A percentile compares a stretch with the other conserved stretches of the same genome.
Evolutionary conservation across 2,797 vertebrate genomes (phyloP).

Genomic region (Sparidentex hasta): DNA sequence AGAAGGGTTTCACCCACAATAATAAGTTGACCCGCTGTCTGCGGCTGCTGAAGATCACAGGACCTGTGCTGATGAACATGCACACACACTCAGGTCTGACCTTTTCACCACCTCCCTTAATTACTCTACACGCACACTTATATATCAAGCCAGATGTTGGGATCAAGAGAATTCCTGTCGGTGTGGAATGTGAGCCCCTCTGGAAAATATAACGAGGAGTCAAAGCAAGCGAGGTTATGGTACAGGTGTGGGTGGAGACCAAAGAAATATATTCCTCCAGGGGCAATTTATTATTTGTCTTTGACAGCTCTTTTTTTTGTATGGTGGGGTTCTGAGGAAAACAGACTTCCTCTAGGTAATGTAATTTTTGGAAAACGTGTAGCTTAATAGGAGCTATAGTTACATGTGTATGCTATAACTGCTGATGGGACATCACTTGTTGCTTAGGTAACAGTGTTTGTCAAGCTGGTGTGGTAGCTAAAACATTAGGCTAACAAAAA

Average conservation of each 20-base stretch:
- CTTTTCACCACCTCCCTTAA: conserved; percentile 76
- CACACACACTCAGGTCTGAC: conserved; percentile 53
- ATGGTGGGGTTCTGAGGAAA: not conserved
- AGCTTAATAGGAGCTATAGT: not conserved
- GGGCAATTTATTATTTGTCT: conserved; percentile 39
- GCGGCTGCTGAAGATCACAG: conserved; percentile 61
- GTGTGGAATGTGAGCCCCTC: conserved; percentile 74
- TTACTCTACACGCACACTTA: conserved; percentile 48
- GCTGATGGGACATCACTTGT: conserved; percentile 27
- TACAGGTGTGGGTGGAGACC: conserved; percentile 70
- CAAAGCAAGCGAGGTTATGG: conserved; percentile 41
- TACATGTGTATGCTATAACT: not conserved
- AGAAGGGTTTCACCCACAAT: conserved; percentile 21
- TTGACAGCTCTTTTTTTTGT: conserved; percentile 15
- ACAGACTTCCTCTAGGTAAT: conserved; percentile 1
- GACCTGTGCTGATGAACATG: conserved; percentile 26
- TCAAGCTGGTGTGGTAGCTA: no score
- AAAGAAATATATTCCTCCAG: conserved; percentile 30
- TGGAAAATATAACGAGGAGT: conserved; percentile 70
- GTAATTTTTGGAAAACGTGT: conserved; percentile 5
- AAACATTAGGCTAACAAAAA: not conserved
- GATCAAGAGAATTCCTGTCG: conserved; percentile 76
- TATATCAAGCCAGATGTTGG: conserved; percentile 76
- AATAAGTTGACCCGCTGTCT: conserved; percentile 24
- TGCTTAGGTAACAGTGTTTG: conserved; percentile 14